Percentiles rank a stretch among this genome's conserved stretches.
Evolutionary conservation across 2,888 invertebrate genomes (phyloP).

Genomic region (Dyspetes luteomarginatus): DNA sequence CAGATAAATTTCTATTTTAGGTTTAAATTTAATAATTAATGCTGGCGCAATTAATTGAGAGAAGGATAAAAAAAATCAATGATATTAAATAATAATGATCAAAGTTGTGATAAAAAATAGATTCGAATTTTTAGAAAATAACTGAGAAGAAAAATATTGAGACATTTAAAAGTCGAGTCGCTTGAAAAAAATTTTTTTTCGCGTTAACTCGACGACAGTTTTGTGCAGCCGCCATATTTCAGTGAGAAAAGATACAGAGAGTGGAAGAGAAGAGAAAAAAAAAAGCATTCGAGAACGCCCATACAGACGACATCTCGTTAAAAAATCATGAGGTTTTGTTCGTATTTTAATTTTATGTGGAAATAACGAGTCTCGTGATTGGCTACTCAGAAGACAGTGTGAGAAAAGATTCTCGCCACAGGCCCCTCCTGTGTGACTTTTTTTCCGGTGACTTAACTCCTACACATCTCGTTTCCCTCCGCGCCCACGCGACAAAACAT

Average conservation of each 20-base stretch:
- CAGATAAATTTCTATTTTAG: too few species aligned
- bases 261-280: slow-evolving; percentile 1
- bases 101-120: too few species aligned
- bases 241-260: slow-evolving; percentile 3
- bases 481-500: slow-evolving; percentile 10
- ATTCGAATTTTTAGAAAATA: too few species aligned
- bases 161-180: too few species aligned
- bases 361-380: slow-evolving; percentile 56
- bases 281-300: slow-evolving; percentile 45
- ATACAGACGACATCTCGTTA: not conserved
- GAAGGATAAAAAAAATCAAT: not conserved
- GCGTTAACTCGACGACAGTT: not conserved
- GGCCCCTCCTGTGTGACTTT: slow-evolving; percentile 54
- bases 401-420: slow-evolving; percentile 47
- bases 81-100: too few species aligned
- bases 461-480: slow-evolving; percentile 53
- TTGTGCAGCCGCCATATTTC: slow-evolving; percentile 43
- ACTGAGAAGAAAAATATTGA: too few species aligned
- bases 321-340: not conserved
- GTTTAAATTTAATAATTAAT: too few species aligned
- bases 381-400: slow-evolving; percentile 51
- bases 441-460: slow-evolving; percentile 71
- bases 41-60: too few species aligned
- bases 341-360: slow-evolving; percentile 23
- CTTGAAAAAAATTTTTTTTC: slow-evolving; percentile 24